phyloP scores from a whole-genome alignment of 2,888 invertebrate genomes.

The Ypsolopha scabrella region DNA sequence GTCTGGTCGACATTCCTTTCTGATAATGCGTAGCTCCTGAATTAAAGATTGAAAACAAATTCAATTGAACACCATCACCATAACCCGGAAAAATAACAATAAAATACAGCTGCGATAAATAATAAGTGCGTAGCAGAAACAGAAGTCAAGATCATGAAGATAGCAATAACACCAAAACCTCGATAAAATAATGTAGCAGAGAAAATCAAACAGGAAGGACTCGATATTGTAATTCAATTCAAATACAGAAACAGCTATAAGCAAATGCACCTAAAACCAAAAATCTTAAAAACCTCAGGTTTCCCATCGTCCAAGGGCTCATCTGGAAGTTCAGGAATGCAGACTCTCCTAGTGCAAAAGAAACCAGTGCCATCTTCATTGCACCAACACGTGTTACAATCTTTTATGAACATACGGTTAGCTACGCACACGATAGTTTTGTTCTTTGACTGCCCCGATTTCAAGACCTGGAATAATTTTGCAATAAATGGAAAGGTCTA shows the following conservation, averaged over 20 bases:
- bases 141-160: too few relatives aligned
- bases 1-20: constrained; percentile 52
- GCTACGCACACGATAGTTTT: constrained; percentile 46
- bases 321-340: constrained; percentile 35
- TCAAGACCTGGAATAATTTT: too few relatives aligned
- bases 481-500: too few relatives aligned
- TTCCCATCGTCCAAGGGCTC: constrained; percentile 28
- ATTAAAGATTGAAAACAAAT: constrained; percentile 3
- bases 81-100: too few relatives aligned
- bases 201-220: too few relatives aligned
- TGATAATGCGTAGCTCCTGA: constrained; percentile 34
- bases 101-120: too few relatives aligned
- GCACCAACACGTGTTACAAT: constrained; percentile 64
- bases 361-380: constrained; percentile 60
- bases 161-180: too few relatives aligned
- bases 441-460: constrained; percentile 5
- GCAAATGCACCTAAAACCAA: neutral
- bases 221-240: neutral
- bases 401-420: constrained; percentile 55
- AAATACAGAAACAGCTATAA: neutral
- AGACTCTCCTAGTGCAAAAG: constrained; percentile 58
- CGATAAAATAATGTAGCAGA: too few relatives aligned
- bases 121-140: too few relatives aligned
- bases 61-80: neutral
- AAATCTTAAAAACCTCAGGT: constrained; percentile 24